A percentile compares a stretch with the other conserved stretches of the same genome.
Conservation (phyloP, 2,888 invertebrate species). For the Oxyteleia sp. region DNA sequence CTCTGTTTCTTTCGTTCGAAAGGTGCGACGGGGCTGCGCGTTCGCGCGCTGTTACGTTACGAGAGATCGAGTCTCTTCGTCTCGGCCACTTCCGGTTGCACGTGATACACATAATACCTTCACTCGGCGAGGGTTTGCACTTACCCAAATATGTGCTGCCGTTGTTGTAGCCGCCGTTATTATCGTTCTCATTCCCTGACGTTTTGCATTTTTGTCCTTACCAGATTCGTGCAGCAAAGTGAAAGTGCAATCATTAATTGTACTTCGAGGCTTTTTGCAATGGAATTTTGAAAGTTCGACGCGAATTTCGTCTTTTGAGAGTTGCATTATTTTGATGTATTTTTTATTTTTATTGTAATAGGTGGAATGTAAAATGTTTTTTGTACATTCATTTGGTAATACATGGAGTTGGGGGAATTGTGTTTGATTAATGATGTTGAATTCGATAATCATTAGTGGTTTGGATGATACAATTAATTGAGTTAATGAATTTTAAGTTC, state of each 20-base stretch:
- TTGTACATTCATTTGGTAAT: no score
- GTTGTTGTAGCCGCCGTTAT: constrained; percentile 36
- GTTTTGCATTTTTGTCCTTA: constrained; percentile 45
- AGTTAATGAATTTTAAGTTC: no score
- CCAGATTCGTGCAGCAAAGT: constrained; percentile 40
- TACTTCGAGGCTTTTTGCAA: constrained; percentile 27
- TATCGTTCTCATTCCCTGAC: constrained; percentile 31
- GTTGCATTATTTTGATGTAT: no score
- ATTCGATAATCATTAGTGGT: no score
- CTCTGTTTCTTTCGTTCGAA: background rate
- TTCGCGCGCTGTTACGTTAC: constrained; percentile 76
- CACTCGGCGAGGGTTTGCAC: constrained; percentile 50
- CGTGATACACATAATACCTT: constrained; percentile 68
- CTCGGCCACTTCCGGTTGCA: constrained; percentile 82
- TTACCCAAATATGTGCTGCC: constrained; percentile 57
- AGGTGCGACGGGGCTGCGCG: constrained; percentile 42
- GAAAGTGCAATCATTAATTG: constrained; percentile 51
- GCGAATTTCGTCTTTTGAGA: background rate
- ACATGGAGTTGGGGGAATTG: no score
- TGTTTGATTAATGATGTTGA: no score
- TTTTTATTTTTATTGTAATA: no score
- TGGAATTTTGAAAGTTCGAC: constrained; percentile 38
- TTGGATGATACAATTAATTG: no score
- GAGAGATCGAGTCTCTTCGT: constrained; percentile 82
- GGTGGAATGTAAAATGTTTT: no score